A percentile compares a stretch with the other conserved stretches of the same genome.
phyloP scores from a whole-genome alignment of 1,140 invertebrate genomes.

The Prorops nasuta region DNA sequence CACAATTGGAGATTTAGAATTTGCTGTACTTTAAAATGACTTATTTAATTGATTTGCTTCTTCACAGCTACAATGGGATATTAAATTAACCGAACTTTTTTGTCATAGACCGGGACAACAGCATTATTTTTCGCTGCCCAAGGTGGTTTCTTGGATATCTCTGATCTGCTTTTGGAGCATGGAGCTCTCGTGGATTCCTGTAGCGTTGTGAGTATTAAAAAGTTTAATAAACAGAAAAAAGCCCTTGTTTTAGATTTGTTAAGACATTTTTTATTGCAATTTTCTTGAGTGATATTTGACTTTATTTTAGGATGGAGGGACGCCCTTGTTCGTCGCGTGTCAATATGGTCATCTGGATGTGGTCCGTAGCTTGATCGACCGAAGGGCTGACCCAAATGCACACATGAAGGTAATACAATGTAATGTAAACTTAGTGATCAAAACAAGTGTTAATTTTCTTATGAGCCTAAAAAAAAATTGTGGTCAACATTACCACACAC shows the following conservation, averaged over 20 bases:
- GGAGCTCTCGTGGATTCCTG: slow-evolving; percentile 76
- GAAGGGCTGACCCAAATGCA: slow-evolving; percentile 79
- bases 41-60: no score
- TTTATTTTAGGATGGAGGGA: slow-evolving; percentile 79
- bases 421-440: no score
- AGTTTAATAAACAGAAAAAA: slow-evolving; percentile 1
- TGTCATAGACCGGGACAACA: slow-evolving; percentile 81
- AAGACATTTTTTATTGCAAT: not conserved
- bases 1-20: no score
- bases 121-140: slow-evolving; percentile 90
- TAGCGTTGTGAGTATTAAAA: slow-evolving; percentile 68
- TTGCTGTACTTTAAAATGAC: no score
- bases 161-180: slow-evolving; percentile 71
- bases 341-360: slow-evolving; percentile 88
- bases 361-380: slow-evolving; percentile 74
- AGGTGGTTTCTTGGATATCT: slow-evolving; percentile 83
- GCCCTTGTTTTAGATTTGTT: not conserved
- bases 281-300: slow-evolving; percentile 12
- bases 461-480: no score
- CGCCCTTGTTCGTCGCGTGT: slow-evolving; percentile 86
- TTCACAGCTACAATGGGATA: no score
- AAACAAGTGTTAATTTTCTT: no score
- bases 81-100: not conserved
- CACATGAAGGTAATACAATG: slow-evolving; percentile 74
- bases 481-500: no score